Percentiles rank a stretch among this genome's conserved stretches.
These are phyloP conservation scores for Rhabdomys pumilio DNA, from an alignment of 2,797 vertebrate species.

Conservation along the genomic window DNA sequence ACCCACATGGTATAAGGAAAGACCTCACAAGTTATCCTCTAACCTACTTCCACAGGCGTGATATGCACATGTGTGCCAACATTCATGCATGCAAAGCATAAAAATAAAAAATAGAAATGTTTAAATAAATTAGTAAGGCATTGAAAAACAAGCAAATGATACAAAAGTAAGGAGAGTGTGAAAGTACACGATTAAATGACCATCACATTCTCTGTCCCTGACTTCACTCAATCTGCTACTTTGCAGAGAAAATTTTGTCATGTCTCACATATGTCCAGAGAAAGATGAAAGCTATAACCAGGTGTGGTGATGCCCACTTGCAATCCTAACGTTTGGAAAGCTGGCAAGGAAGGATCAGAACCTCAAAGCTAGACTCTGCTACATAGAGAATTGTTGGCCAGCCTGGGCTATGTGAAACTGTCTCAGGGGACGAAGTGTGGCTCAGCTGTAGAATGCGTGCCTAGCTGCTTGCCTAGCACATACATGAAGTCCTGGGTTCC, in stretches of 20 bases:
- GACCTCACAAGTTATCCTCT: background rate
- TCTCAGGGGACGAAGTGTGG: background rate
- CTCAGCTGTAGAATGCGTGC: background rate
- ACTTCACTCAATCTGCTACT: background rate
- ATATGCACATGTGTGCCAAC: background rate
- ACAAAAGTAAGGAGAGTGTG: conserved; percentile 45
- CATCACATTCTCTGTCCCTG: background rate
- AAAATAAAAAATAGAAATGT: background rate
- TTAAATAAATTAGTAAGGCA: background rate
- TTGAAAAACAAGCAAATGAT: conserved; percentile 25
- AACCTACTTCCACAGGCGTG: background rate
- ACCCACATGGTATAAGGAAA: background rate
- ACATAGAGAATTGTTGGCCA: background rate
- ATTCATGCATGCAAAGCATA: background rate
- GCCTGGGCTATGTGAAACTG: background rate
- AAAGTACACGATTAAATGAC: conserved; percentile 33
- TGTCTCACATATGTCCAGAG: background rate
- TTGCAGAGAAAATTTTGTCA: conserved; percentile 50
- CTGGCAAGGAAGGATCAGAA: background rate
- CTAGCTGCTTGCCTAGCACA: background rate
- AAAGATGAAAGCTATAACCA: conserved; percentile 37
- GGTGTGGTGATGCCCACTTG: background rate
- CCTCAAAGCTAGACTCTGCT: background rate
- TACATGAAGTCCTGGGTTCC: background rate
- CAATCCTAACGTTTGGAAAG: background rate